phyloP scores from a whole-genome alignment of 2,113 vertebrate species.

The Apistogramma diplotaenia region DNA sequence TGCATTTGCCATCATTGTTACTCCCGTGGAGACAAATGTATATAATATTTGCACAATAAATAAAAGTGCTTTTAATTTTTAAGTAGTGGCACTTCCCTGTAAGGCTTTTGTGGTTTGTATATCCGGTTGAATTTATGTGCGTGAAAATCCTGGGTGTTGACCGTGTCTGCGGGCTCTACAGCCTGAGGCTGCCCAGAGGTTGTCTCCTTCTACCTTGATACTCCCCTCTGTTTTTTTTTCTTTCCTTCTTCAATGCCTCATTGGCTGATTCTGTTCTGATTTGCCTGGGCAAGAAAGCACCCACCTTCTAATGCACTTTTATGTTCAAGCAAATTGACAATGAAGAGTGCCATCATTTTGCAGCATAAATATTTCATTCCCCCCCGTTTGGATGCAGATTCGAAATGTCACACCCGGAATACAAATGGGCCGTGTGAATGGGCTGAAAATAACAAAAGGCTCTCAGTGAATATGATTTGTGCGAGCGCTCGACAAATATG shows the following conservation, averaged over 20 bases:
- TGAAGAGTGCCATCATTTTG: slow-evolving; percentile 74
- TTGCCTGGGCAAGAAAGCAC: slow-evolving; percentile 73
- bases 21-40: not conserved
- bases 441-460: slow-evolving; percentile 26
- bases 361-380: slow-evolving; percentile 76
- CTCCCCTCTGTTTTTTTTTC: not conserved
- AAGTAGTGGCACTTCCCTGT: slow-evolving; percentile 15
- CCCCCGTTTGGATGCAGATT: slow-evolving; percentile 78
- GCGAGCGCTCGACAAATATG: slow-evolving; percentile 28
- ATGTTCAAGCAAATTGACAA: slow-evolving; percentile 77
- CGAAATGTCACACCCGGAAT: slow-evolving; percentile 57
- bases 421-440: slow-evolving; percentile 58
- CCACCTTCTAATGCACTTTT: slow-evolving; percentile 73
- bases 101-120: slow-evolving; percentile 4
- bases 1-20: not conserved
- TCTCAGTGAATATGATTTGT: slow-evolving; percentile 58
- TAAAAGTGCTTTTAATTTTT: not conserved
- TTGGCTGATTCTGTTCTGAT: slow-evolving; percentile 71
- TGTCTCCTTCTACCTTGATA: slow-evolving; percentile 16
- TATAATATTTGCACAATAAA: slow-evolving; percentile 15
- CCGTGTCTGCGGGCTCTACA: slow-evolving; percentile 11
- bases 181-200: slow-evolving; percentile 29
- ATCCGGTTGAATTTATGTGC: slow-evolving; percentile 7
- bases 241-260: slow-evolving; percentile 37
- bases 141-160: slow-evolving; percentile 31